Base-by-base conservation (phyloP, 2,113 vertebrate species). In the Cyanoderma ruficeps region DNA sequence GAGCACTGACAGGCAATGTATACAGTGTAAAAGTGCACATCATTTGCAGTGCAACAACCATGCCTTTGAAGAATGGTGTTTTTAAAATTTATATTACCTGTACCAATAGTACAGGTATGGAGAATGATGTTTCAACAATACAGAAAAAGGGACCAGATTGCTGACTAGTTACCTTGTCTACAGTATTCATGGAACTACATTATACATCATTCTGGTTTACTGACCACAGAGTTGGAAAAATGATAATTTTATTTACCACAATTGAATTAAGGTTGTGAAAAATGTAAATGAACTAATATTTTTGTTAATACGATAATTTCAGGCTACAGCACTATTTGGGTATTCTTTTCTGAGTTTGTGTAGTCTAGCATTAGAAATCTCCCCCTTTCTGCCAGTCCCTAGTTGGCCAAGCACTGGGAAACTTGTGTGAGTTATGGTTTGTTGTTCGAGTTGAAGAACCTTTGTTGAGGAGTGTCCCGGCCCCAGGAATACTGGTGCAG, bases 11-110 rank as follows among this genome's bases (percentile, higher is more conserved):
- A 82, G 42, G 50, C 15, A 55, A n/a, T 2, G 33, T 16, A 17
- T 25, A 37, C 23, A n/a, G 31, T 31, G 60, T 25, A 89, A 35
- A 80, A 87, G 25, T 63, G 41, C 37, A 3, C 13, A 42, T 56
- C 7, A 6, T 77, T 94, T 10, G 7, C 37, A 35, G 10, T 39
- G 6, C 31, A 83, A 78, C 21, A 64, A 50, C 30, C 39, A 67
- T 44, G 19, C 20, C 55, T 90, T 71, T 94, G 50, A 87, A 89
- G 44, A 89, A 71, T 5, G 28, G 31, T 1, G 4, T 8, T 52
- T 92, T 77, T 30, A 39, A 85, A 63, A 89, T 81, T 97, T 64
- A 91, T 94, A 84, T 93, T 84, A 82, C 33, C 52, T 68, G 30
- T 93, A 67, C 83, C 50, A 68, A 13, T 67, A 94, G 12, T 30